phyloP scores from a whole-genome alignment of 2,888 invertebrate genomes.

The Arctia plantaginis region DNA sequence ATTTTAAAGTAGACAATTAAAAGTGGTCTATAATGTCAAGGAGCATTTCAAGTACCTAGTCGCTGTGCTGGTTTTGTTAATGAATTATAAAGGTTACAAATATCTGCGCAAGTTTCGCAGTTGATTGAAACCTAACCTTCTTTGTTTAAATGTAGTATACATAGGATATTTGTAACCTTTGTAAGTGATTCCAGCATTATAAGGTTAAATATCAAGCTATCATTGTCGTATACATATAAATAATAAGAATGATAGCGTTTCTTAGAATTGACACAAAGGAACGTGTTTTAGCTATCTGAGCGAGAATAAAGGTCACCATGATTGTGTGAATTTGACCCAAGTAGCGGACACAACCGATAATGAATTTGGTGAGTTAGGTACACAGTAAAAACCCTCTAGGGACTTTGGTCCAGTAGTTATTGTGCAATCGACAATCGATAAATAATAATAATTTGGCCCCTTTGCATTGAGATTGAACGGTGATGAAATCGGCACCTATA shows the following conservation, averaged over 20 bases:
- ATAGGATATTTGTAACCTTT: conserved; percentile 19
- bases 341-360: conserved; percentile 79
- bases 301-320: conserved; percentile 80
- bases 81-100: conserved; percentile 51
- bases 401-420: conserved; percentile 23
- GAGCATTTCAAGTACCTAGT: conserved; percentile 46
- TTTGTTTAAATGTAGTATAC: background rate
- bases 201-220: conserved; percentile 53
- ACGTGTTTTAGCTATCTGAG: conserved; percentile 77
- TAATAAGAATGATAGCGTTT: conserved; percentile 68
- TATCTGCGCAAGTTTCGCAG: conserved; percentile 20
- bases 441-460: background rate
- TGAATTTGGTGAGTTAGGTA: conserved; percentile 65
- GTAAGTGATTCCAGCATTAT: conserved; percentile 27
- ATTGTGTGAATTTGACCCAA: conserved; percentile 82
- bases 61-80: conserved; percentile 34
- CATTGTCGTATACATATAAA: conserved; percentile 56
- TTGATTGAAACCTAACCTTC: background rate
- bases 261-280: conserved; percentile 79
- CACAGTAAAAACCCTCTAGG: conserved; percentile 31
- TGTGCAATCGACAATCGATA: conserved; percentile 20
- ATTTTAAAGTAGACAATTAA: conserved; percentile 54
- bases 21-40: conserved; percentile 66
- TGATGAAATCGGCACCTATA: background rate
- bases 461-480: background rate